Base-by-base conservation (phyloP, 1,140 invertebrate species). In the Drosophila lacertosa region DNA sequence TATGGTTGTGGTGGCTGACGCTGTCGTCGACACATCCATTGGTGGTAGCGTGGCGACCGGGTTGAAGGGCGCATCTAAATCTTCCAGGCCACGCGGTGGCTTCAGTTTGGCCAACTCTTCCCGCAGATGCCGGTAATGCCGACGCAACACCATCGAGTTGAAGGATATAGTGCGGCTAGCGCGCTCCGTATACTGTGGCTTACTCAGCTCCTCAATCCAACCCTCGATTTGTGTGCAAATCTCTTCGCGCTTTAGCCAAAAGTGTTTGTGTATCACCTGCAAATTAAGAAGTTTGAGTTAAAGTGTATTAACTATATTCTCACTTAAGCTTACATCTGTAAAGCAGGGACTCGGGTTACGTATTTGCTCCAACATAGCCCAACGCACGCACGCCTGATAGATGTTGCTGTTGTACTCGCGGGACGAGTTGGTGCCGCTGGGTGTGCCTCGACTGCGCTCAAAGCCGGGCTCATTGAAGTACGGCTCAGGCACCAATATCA, bases 401-500 rank as follows among this genome's bases (percentile, higher is more conserved):
- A 99, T 98, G 92, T 98, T 98, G 68, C 97, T 95, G 92, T 99
- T 98, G 92, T 99, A 99, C 91, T 98, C 97, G 79, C 96, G 93
- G 76, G 96, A 96, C 91, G 96, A 97, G 90, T 96, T 95, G 77
- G 95, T 96, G 68, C 97, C 98, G 22, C 95, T 95, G 16, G 96
- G 94, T 45, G 97, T 98, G 48, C 97, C 97, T 35, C 97, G 93
- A 58, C 96, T 97, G 67, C 97, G 94, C 92, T 99, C 98, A 92
- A 98, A 99, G 18, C 98, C 98, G 18, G 98, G 98, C 92, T 99
- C 98, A 92, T 99, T 99, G 92, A 99, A 99, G 92, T 99, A 99
- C 6, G 98, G 98, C 92, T 99, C 98, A 33, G 96, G 95, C 11
- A 99, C 98, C 67, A 99, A 93, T 89, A 99, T 99, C 65, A 99